Evolutionary conservation across 1,140 invertebrate genomes (phyloP).

Genomic region (Batillaria attramentaria): DNA sequence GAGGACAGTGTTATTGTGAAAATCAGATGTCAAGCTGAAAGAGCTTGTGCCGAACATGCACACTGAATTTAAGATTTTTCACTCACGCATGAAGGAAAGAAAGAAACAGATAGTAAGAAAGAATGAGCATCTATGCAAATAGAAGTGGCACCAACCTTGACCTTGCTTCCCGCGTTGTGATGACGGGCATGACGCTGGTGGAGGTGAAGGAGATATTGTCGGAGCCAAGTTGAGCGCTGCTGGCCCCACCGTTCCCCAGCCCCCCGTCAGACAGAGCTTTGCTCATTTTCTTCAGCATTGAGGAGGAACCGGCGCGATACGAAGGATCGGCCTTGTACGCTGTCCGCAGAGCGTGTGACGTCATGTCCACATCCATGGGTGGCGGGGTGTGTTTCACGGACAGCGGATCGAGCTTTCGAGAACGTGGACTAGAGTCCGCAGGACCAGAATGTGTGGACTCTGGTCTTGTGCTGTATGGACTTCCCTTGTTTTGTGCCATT

Average conservation of each 20-base stretch:
- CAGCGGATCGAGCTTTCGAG: not conserved
- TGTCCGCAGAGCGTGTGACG: conserved; percentile 53
- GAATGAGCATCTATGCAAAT: not conserved
- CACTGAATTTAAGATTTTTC: not conserved
- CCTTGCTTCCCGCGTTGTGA: conserved; percentile 63
- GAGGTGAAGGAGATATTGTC: conserved; percentile 55
- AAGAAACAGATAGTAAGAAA: not conserved
- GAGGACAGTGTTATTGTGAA: too few species aligned
- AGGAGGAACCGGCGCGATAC: conserved; percentile 40
- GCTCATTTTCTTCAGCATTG: not conserved
- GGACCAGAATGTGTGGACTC: not conserved
- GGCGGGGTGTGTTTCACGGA: conserved; percentile 40
- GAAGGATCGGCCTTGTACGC: conserved; percentile 54
- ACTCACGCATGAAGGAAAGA: not conserved
- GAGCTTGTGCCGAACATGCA: too few species aligned
- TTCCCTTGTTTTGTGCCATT: conserved; percentile 23
- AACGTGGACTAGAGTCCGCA: not conserved
- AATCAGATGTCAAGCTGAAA: too few species aligned
- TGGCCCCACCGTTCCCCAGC: conserved; percentile 10
- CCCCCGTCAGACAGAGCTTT: conserved; percentile 9
- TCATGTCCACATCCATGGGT: conserved; percentile 50
- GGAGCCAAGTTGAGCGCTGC: conserved; percentile 51
- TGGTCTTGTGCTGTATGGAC: not conserved
- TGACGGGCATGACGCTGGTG: conserved; percentile 49
- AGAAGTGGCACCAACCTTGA: conserved; percentile 62